A percentile compares a stretch with the other conserved stretches of the same genome.
phyloP scores from a whole-genome alignment of 2,888 invertebrate species.

The Mellilla xanthometata region DNA sequence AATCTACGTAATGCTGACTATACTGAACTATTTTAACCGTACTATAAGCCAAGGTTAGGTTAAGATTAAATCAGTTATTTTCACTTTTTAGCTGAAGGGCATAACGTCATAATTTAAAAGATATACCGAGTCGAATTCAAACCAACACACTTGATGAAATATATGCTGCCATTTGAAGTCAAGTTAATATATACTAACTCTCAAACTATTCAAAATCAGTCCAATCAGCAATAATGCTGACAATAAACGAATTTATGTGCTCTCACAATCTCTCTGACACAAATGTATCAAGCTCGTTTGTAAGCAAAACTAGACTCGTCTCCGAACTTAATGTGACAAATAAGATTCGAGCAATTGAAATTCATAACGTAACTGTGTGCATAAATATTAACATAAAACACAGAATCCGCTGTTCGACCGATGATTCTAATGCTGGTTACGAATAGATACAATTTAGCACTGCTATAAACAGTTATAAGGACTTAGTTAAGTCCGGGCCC shows the following conservation, averaged over 20 bases:
- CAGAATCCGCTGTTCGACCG: constrained; percentile 45
- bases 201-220: too few species aligned
- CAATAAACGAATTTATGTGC: background rate
- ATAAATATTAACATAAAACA: constrained; percentile 28
- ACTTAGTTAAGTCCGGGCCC: constrained; percentile 36
- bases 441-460: constrained; percentile 56
- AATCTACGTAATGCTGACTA: too few species aligned
- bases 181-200: too few species aligned
- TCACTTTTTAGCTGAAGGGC: too few species aligned
- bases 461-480: constrained; percentile 50
- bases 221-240: too few species aligned
- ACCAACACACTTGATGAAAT: too few species aligned
- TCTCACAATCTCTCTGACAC: background rate
- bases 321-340: constrained; percentile 17
- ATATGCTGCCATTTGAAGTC: too few species aligned
- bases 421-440: constrained; percentile 48
- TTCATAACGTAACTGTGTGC: constrained; percentile 13
- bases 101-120: too few species aligned
- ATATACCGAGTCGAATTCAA: too few species aligned
- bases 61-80: too few species aligned
- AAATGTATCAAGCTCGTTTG: constrained; percentile 3
- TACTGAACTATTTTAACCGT: too few species aligned
- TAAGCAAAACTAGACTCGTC: constrained; percentile 11
- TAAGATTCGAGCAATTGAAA: constrained; percentile 13
- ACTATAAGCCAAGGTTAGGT: too few species aligned